Evolutionary conservation across 2,888 invertebrate species (phyloP), one percentile per base, ranked within the genome.

Genomic region (Heliconius erato): DNA sequence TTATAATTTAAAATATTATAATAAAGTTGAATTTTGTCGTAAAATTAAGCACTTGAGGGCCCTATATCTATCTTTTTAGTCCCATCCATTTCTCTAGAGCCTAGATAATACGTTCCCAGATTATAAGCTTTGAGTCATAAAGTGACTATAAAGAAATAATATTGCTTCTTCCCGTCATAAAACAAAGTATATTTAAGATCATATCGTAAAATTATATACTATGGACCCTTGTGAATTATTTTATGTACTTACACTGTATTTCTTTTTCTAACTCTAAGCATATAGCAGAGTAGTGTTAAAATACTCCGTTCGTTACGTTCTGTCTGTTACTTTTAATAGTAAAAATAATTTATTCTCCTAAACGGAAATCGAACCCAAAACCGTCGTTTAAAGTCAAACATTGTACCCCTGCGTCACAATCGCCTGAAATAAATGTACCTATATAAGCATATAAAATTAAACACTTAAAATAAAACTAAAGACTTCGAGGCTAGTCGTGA

Each of bases 61-160:
- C 0, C 23, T 14, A 35, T 71, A 6, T 12, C 40, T n/a, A 5
- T 40, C n/a, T 23, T 44, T 40, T 19, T 14, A 71, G 71, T n/a
- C 14, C n/a, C 26, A 72, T 72, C 71, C 71, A 16, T 44, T 67
- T 40, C 40, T 44, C 44, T 44, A 14, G n/a, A 72, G 16, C 40
- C n/a, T 72, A 44, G 40, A 72, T 44, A 44, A 72, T 72, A 72
- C 69, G 40, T 54, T 74, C 14, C 28, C n/a, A 74, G 32, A 74
- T 74, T 59, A 74, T 74, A 59, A 59, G 59, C 74, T 59, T 59
- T 26, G 59, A 54, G 59, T 59, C 54, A 59, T 74, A 59, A 74
- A 74, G 35, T 74, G 74, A 49, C 74, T 59, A 59, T 74, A 74
- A 74, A 74, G 74, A 59, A 32, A 35, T 74, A 74, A 74, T 59